Evolutionary conservation across 2,113 vertebrate genomes (phyloP).

Genomic region (Trinectes maculatus): DNA sequence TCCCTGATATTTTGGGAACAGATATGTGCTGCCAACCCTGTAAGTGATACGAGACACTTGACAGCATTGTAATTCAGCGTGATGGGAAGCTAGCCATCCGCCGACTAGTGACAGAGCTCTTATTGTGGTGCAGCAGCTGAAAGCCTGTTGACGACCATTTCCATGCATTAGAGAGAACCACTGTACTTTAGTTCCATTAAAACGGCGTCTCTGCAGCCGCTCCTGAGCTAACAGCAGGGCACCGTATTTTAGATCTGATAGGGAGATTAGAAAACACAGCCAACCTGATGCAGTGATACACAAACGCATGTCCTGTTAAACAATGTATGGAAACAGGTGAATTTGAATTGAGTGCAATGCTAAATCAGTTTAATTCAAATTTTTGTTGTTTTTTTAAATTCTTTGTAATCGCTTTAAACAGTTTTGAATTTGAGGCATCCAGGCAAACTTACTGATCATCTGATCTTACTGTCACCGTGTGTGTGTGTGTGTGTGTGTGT

Average conservation of each 20-base stretch:
- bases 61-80: conserved; percentile 73
- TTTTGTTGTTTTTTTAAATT: neutral
- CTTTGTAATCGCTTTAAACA: conserved; percentile 13
- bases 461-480: conserved; percentile 10
- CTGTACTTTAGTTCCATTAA: conserved; percentile 78
- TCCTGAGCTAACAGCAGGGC: conserved; percentile 48
- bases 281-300: neutral
- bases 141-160: conserved; percentile 78
- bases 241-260: conserved; percentile 51
- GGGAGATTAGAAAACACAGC: conserved; percentile 55
- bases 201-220: conserved; percentile 63
- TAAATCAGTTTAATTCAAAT: neutral
- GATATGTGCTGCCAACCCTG: conserved; percentile 65
- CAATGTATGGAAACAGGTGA: conserved; percentile 6
- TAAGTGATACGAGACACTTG: conserved; percentile 74
- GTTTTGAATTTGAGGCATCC: neutral
- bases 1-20: conserved; percentile 62
- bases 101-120: conserved; percentile 66
- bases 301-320: neutral
- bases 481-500: conserved; percentile 25
- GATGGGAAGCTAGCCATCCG: conserved; percentile 68
- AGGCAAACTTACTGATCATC: conserved; percentile 36
- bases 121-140: conserved; percentile 72
- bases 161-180: conserved; percentile 72
- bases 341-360: neutral